A percentile compares a stretch with the other conserved stretches of the same genome.
phyloP scores from a whole-genome alignment of 2,888 invertebrate species.

The Crematogaster levior region DNA sequence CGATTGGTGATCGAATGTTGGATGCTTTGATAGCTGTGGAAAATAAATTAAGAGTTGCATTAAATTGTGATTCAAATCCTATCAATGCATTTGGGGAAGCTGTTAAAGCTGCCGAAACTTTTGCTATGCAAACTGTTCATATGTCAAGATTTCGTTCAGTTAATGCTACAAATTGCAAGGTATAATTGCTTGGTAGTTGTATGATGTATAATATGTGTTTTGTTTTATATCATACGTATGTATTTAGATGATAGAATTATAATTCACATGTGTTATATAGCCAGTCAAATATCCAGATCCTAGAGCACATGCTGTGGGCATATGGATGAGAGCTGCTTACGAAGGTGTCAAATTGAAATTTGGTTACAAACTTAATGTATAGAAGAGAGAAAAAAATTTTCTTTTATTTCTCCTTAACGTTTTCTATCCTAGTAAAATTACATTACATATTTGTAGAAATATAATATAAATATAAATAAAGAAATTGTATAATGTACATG shows the following conservation, averaged over 20 bases:
- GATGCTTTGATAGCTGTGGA: conserved; percentile 81
- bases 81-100: conserved; percentile 83
- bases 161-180: conserved; percentile 8
- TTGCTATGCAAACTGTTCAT: conserved; percentile 73
- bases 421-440: not conserved
- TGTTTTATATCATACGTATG: no score
- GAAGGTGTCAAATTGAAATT: conserved; percentile 85
- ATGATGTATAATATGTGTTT: not conserved
- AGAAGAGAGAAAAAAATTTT: not conserved
- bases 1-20: conserved; percentile 91
- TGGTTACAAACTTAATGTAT: conserved; percentile 18
- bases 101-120: conserved; percentile 84
- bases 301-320: conserved; percentile 88
- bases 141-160: not conserved
- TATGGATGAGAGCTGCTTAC: conserved; percentile 87
- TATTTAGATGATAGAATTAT: not conserved
- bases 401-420: not conserved
- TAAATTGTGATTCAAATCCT: conserved; percentile 66
- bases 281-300: conserved; percentile 86
- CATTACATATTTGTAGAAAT: no score
- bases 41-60: conserved; percentile 72
- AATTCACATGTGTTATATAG: conserved; percentile 41
- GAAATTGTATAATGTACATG: not conserved
- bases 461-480: no score
- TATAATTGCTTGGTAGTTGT: conserved; percentile 5